Percentiles rank a stretch among this genome's conserved stretches.
phyloP scores from a whole-genome alignment of 2,113 vertebrate genomes.

The Motacilla alba region DNA sequence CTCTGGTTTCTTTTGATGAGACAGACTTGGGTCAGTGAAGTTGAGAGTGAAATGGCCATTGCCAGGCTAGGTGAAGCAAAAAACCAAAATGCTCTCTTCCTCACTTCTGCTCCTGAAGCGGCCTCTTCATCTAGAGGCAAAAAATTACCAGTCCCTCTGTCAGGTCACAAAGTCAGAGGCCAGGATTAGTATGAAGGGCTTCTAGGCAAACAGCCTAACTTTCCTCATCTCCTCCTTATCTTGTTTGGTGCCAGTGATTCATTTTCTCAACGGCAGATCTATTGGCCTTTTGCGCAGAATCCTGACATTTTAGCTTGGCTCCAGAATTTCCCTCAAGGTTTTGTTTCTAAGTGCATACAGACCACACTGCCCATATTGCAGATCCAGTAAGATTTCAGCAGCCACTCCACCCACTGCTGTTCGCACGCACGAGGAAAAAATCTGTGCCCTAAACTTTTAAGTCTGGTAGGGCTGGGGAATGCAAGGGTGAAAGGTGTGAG shows the following conservation, averaged over 20 bases:
- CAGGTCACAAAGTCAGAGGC: background rate
- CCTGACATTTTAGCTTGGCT: conserved; percentile 10
- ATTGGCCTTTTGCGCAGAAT: conserved; percentile 2
- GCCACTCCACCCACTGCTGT: background rate
- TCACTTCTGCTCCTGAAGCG: background rate
- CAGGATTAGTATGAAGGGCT: background rate
- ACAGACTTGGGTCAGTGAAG: conserved; percentile 17
- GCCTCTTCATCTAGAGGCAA: background rate
- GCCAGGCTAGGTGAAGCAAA: background rate
- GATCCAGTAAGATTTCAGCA: conserved; percentile 39
- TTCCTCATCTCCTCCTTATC: conserved; percentile 20
- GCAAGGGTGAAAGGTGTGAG: background rate
- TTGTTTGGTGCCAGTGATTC: background rate
- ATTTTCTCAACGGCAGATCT: conserved; percentile 3
- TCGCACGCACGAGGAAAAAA: background rate
- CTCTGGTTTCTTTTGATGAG: conserved; percentile 51
- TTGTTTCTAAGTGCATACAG: background rate
- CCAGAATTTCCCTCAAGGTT: conserved; percentile 26
- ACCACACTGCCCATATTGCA: background rate
- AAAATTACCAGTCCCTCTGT: background rate
- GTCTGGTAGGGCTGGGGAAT: background rate
- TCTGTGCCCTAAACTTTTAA: background rate
- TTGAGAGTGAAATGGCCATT: conserved; percentile 15
- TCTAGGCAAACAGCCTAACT: background rate
- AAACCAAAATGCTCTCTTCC: background rate